phyloP scores from a whole-genome alignment of 2,113 vertebrate genomes.

The Tragulus kanchil region DNA sequence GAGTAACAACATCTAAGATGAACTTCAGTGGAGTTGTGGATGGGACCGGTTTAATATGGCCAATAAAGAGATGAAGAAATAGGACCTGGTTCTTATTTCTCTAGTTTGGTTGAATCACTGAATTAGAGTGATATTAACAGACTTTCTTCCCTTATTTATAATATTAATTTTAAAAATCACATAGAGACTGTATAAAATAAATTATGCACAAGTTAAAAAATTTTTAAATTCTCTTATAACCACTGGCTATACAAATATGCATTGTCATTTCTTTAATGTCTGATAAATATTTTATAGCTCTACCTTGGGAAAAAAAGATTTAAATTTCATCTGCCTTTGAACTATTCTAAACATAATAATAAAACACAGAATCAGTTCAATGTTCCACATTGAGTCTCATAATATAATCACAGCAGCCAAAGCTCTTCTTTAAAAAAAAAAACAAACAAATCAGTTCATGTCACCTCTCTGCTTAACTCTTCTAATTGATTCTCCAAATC shows the following conservation, averaged over 20 bases:
- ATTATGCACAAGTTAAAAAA: neutral
- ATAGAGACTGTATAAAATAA: neutral
- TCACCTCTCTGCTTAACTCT: neutral
- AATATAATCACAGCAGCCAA: neutral
- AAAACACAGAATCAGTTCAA: no score
- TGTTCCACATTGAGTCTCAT: neutral
- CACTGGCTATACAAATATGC: neutral
- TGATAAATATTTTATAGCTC: neutral
- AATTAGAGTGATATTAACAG: neutral
- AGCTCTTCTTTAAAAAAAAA: neutral
- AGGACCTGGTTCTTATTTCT: neutral
- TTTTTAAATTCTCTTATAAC: neutral
- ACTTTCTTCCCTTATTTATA: neutral
- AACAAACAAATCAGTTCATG: neutral
- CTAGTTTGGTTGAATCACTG: neutral
- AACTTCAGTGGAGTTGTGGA: neutral
- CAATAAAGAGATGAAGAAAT: neutral
- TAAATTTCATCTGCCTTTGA: no score
- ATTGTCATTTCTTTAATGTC: neutral
- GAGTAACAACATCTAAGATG: neutral
- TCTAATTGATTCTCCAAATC: neutral
- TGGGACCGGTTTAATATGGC: neutral
- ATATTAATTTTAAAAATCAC: conserved; percentile 20
- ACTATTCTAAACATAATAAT: no score
- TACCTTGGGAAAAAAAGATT: no score